These are phyloP conservation scores for Chloroceryle aenea DNA, from an alignment of 2,113 vertebrate genomes.

Conservation along the genomic window DNA sequence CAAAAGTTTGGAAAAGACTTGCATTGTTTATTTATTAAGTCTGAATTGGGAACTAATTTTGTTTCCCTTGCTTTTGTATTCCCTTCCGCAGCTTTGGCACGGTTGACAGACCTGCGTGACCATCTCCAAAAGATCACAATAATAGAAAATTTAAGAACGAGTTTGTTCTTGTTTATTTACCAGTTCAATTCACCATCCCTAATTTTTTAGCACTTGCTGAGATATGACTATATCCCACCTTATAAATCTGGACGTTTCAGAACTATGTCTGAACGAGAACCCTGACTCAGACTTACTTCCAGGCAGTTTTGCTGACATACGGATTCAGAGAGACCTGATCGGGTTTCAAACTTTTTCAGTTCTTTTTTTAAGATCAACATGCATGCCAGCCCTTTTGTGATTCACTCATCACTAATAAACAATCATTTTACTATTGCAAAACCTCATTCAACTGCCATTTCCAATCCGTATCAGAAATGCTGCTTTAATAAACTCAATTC, in stretches of 20 bases:
- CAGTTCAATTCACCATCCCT: background rate
- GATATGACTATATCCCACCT: background rate
- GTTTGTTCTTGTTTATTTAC: constrained; percentile 28
- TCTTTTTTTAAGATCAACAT: constrained; percentile 26
- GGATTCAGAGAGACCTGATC: constrained; percentile 11
- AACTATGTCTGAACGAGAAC: background rate
- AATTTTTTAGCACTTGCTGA: constrained; percentile 9
- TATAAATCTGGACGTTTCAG: background rate
- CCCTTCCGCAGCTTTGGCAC: background rate
- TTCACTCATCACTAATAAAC: constrained; percentile 64
- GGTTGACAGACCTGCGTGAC: background rate
- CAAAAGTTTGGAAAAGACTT: background rate
- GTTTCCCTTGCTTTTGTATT: background rate
- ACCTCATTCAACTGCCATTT: background rate
- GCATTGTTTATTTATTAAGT: constrained; percentile 35
- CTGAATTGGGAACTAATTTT: constrained; percentile 29
- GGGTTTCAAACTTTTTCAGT: constrained; percentile 19
- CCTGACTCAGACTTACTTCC: constrained; percentile 22
- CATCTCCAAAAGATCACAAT: background rate
- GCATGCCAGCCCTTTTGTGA: background rate
- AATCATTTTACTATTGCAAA: constrained; percentile 39
- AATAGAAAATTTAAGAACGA: background rate
- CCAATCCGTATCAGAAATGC: constrained; percentile 20
- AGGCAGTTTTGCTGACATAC: constrained; percentile 51
- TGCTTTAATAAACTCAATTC: constrained; percentile 10